Conservation (phyloP, 2,797 vertebrate genomes). For the Cygnus olor region DNA sequence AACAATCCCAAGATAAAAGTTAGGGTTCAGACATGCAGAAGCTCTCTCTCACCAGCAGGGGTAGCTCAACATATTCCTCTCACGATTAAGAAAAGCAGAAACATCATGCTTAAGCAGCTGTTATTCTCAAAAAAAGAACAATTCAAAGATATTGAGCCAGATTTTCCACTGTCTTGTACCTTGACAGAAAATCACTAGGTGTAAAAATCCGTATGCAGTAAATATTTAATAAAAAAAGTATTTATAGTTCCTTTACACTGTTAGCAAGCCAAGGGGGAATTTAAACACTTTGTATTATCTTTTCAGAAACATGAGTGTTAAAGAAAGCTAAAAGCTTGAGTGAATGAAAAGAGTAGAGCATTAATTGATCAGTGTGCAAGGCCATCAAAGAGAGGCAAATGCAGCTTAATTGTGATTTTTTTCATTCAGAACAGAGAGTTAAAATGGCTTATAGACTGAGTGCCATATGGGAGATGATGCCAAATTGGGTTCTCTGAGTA, state of each 20-base stretch:
- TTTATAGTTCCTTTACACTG: background rate
- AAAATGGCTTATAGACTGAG: background rate
- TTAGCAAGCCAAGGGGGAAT: background rate
- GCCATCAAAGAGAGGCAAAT: background rate
- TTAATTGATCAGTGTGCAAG: background rate
- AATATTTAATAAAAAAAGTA: too few relatives aligned
- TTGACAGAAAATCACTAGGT: background rate
- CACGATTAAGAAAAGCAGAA: background rate
- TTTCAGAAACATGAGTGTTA: background rate
- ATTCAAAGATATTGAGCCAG: background rate
- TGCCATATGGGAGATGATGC: rapidly evolving
- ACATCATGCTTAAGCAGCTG: background rate
- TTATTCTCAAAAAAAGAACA: background rate
- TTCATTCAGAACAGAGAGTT: background rate
- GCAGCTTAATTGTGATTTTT: background rate
- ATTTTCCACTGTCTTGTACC: background rate
- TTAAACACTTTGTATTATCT: background rate
- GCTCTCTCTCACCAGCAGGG: background rate
- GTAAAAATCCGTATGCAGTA: rapidly evolving
- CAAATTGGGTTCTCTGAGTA: rapidly evolving
- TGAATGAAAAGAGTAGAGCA: background rate
- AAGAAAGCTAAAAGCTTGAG: background rate
- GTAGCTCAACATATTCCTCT: background rate
- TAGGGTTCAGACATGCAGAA: background rate
- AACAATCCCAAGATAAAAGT: background rate